phyloP scores from a whole-genome alignment of 2,797 vertebrate genomes.

The Hypotaenidia okinawae region DNA sequence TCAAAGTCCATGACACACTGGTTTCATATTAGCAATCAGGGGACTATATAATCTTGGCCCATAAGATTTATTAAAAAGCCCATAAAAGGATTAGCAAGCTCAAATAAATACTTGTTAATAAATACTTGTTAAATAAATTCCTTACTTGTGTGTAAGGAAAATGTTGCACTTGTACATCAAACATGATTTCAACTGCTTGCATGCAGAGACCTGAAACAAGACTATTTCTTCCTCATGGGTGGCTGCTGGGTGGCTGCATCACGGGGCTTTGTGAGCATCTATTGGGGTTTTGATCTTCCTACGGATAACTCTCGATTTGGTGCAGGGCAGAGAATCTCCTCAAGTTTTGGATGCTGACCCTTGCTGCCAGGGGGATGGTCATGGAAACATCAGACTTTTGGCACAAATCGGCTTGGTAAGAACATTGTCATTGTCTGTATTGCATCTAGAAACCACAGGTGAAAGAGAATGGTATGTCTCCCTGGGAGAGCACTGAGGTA shows the following conservation, averaged over 20 bases:
- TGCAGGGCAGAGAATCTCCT: neutral
- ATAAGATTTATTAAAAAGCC: neutral
- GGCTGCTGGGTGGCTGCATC: accelerated
- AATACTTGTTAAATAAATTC: no score
- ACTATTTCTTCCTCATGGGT: neutral
- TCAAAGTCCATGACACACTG: neutral
- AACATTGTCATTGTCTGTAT: neutral
- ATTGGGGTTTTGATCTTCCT: neutral
- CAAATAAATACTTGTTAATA: neutral
- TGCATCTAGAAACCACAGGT: neutral
- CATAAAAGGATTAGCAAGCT: neutral
- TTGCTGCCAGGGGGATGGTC: neutral
- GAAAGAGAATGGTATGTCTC: neutral
- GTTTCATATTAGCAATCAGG: neutral
- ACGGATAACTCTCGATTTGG: accelerated
- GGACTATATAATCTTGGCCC: neutral
- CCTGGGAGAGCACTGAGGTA: neutral
- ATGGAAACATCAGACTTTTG: neutral
- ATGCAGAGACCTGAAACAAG: neutral
- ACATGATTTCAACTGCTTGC: neutral
- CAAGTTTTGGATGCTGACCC: neutral
- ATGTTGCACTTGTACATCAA: neutral
- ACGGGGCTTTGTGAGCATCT: neutral
- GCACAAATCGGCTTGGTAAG: neutral
- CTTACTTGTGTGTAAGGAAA: neutral